Evolutionary conservation across 2,888 invertebrate genomes (phyloP).

Genomic region (Chrysodeixis includens): DNA sequence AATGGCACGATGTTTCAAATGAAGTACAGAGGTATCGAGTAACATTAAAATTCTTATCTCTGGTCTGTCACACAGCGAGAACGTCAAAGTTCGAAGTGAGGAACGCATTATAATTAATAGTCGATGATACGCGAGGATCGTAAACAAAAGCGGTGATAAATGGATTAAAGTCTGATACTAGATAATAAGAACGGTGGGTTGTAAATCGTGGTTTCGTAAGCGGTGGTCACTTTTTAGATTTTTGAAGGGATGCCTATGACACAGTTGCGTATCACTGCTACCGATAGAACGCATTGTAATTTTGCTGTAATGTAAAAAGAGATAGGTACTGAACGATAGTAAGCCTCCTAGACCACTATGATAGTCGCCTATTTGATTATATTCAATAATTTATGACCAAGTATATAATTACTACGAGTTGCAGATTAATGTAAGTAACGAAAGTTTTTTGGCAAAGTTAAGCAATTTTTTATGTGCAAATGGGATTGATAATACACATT

Average conservation of each 20-base stretch:
- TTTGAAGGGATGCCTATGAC: slow-evolving; percentile 59
- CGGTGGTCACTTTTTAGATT: slow-evolving; percentile 78
- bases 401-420: too few relatives aligned
- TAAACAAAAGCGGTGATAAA: slow-evolving; percentile 89
- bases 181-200: slow-evolving; percentile 85
- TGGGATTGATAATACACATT: neutral
- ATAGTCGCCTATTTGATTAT: too few relatives aligned
- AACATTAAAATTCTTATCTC: slow-evolving; percentile 89
- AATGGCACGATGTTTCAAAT: slow-evolving; percentile 53
- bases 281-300: too few relatives aligned
- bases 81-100: slow-evolving; percentile 89
- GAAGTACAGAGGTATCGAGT: slow-evolving; percentile 80
- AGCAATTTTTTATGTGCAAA: neutral
- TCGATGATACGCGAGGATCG: slow-evolving; percentile 88
- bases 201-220: slow-evolving; percentile 86
- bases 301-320: too few relatives aligned
- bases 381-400: too few relatives aligned
- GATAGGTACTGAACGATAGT: too few relatives aligned
- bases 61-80: slow-evolving; percentile 88
- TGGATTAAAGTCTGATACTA: slow-evolving; percentile 87
- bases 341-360: too few relatives aligned
- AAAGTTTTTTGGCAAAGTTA: neutral
- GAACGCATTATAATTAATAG: slow-evolving; percentile 89
- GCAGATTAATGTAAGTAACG: too few relatives aligned
- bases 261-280: slow-evolving; percentile 53